phyloP scores from a whole-genome alignment of 2,888 invertebrate genomes.

The Sericinus montela region DNA sequence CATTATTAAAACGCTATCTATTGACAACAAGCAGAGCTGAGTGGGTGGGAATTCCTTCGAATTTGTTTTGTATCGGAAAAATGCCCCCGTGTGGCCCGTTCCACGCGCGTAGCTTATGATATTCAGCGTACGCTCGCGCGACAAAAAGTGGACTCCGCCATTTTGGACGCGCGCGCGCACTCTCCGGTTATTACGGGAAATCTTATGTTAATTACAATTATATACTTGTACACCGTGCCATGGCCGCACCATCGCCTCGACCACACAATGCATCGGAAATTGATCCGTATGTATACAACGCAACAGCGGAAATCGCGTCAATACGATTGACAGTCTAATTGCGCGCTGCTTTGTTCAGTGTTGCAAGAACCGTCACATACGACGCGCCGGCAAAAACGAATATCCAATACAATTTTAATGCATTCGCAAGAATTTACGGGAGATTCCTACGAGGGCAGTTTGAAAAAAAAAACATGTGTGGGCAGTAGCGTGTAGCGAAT shows the following conservation, averaged over 20 bases:
- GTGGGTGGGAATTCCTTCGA: slow-evolving; percentile 26
- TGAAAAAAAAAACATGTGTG: slow-evolving; percentile 44
- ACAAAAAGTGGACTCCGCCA: slow-evolving; percentile 63
- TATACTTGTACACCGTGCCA: slow-evolving; percentile 26
- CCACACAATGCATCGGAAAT: neutral
- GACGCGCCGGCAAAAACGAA: slow-evolving; percentile 49
- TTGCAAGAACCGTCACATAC: slow-evolving; percentile 45
- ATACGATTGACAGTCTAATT: neutral
- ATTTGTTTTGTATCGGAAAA: slow-evolving; percentile 36
- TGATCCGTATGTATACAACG: neutral
- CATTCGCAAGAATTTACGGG: slow-evolving; percentile 65
- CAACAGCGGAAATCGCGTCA: neutral
- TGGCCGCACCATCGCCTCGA: neutral
- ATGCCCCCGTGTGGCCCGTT: slow-evolving; percentile 47
- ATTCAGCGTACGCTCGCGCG: slow-evolving; percentile 62
- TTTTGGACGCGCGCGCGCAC: slow-evolving; percentile 58
- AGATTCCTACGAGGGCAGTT: slow-evolving; percentile 48
- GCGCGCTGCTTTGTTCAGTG: slow-evolving; percentile 27
- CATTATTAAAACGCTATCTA: too few species aligned
- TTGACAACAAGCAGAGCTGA: too few species aligned
- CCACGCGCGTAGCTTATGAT: slow-evolving; percentile 56
- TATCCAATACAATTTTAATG: slow-evolving; percentile 74
- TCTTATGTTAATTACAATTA: slow-evolving; percentile 70
- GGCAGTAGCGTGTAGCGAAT: slow-evolving; percentile 53
- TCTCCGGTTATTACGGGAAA: slow-evolving; percentile 68